Conservation (phyloP, 1,140 invertebrate species). For the Drosophila ironensis region DNA sequence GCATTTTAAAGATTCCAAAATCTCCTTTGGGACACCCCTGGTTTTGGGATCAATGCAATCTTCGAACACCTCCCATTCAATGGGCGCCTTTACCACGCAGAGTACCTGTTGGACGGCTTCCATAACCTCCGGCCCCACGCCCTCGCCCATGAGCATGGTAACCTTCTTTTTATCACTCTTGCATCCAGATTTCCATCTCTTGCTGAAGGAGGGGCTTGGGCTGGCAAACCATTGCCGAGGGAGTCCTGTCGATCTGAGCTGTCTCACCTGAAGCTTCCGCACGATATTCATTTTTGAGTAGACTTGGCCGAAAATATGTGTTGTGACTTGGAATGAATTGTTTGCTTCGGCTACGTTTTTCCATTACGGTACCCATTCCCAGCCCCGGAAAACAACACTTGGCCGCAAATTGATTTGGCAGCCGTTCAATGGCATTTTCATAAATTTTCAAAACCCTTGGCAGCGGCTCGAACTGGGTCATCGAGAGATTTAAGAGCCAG, state of each 20-base stretch:
- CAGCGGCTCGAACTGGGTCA: slow-evolving; percentile 35
- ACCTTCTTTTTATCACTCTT: slow-evolving; percentile 15
- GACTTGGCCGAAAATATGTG: slow-evolving; percentile 28
- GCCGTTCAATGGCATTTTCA: slow-evolving; percentile 28
- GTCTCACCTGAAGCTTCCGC: slow-evolving; percentile 7
- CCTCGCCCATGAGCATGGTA: slow-evolving; percentile 50
- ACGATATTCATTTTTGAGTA: slow-evolving; percentile 51
- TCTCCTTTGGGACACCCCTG: neutral
- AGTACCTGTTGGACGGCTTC: slow-evolving; percentile 23
- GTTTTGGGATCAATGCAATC: neutral
- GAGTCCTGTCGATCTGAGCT: neutral
- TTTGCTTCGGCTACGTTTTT: neutral
- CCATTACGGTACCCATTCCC: neutral
- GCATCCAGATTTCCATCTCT: neutral
- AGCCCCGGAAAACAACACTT: slow-evolving; percentile 3
- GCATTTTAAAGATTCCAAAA: slow-evolving; percentile 31
- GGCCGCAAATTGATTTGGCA: slow-evolving; percentile 47
- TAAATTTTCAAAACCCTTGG: slow-evolving; percentile 34
- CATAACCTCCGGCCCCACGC: slow-evolving; percentile 51
- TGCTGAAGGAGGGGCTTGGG: no score
- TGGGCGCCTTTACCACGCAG: slow-evolving; percentile 25
- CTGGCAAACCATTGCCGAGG: neutral
- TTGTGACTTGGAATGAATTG: slow-evolving; percentile 19
- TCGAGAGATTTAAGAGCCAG: neutral
- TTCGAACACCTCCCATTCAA: slow-evolving; percentile 37